Conservation (phyloP, 2,113 vertebrate species). For the Callipepla californica region DNA sequence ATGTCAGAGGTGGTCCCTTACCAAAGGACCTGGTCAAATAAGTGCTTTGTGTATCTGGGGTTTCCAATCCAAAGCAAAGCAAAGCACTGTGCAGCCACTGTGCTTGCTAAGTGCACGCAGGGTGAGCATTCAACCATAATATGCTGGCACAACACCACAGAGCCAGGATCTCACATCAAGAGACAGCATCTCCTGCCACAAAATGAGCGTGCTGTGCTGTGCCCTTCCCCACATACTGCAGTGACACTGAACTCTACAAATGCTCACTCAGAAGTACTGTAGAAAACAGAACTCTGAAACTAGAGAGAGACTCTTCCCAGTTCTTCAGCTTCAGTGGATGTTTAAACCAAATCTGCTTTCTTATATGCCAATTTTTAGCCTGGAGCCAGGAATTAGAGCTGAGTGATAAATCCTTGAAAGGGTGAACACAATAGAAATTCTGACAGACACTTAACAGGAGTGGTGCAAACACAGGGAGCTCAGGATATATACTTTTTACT, state of each 20-base stretch:
- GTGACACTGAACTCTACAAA: neutral
- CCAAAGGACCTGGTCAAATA: neutral
- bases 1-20: neutral
- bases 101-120: neutral
- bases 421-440: conserved; percentile 64
- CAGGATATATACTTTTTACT: neutral
- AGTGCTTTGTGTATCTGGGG: neutral
- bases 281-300: neutral
- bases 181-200: neutral
- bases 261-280: neutral
- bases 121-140: neutral
- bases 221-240: neutral
- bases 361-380: conserved; percentile 72
- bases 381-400: conserved; percentile 73
- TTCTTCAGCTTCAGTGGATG: conserved; percentile 37
- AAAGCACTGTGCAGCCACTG: neutral
- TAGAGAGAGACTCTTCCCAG: conserved; percentile 6
- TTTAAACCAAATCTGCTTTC: conserved; percentile 68
- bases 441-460: conserved; percentile 69
- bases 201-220: rapidly evolving
- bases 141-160: rapidly evolving
- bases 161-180: neutral
- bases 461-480: conserved; percentile 35
- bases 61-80: conserved; percentile 2
- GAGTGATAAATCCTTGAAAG: conserved; percentile 78